Evolutionary conservation across 2,888 invertebrate genomes (phyloP).

Genomic region (Mellilla xanthometata): DNA sequence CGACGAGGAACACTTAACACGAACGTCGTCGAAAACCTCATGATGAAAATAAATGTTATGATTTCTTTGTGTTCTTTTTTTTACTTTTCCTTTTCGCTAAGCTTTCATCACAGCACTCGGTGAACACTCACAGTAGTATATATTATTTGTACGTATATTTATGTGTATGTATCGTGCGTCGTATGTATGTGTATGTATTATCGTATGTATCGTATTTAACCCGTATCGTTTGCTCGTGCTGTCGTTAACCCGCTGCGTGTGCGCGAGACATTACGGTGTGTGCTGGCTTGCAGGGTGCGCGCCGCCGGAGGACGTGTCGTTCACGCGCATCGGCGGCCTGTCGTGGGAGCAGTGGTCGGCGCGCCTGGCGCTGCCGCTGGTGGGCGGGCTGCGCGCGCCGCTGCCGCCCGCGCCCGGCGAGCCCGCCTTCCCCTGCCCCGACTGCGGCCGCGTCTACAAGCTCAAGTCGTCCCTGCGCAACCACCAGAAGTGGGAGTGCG

Average conservation of each 20-base stretch:
- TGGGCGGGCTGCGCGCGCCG: constrained; percentile 61
- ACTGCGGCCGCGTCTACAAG: constrained; percentile 93
- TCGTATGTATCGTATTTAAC: constrained; percentile 41
- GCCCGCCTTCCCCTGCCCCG: constrained; percentile 88
- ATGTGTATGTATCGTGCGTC: constrained; percentile 40
- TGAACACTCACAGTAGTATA: constrained; percentile 75
- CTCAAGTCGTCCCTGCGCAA: constrained; percentile 92
- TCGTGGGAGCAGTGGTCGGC: constrained; percentile 90
- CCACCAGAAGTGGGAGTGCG: constrained; percentile 94
- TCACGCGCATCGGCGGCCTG: constrained; percentile 86
- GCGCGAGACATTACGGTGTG: constrained; percentile 29
- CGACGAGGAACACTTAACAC: constrained; percentile 21
- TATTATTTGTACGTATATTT: constrained; percentile 51
- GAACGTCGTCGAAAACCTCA: constrained; percentile 27
- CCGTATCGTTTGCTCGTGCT: constrained; percentile 67
- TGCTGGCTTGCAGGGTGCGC: constrained; percentile 57
- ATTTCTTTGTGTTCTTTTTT: constrained; percentile 68
- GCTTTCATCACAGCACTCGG: constrained; percentile 82
- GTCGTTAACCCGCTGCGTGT: constrained; percentile 55
- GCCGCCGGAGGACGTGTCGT: constrained; percentile 85
- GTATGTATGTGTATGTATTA: constrained; percentile 36
- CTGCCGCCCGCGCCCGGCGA: constrained; percentile 59
- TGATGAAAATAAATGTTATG: constrained; percentile 67
- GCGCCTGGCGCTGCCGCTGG: constrained; percentile 87
- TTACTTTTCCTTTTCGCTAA: constrained; percentile 72